A percentile compares a stretch with the other conserved stretches of the same genome.
Evolutionary conservation across 2,113 vertebrate genomes (phyloP).

Genomic region (Cyprinus carpio): DNA sequence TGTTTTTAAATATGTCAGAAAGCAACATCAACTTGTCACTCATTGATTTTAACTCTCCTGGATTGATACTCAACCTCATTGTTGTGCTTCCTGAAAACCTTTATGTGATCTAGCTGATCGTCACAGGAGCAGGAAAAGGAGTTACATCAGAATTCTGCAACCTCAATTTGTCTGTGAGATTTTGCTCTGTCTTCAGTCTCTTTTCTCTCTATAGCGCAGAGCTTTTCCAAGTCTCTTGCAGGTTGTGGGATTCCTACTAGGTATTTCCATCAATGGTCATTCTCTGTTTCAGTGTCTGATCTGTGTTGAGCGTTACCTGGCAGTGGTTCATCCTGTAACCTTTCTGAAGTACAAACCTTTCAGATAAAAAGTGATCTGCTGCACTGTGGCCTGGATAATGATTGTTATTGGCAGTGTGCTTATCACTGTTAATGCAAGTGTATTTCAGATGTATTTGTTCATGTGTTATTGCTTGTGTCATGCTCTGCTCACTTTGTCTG

Average conservation of each 20-base stretch:
- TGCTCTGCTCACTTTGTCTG: neutral
- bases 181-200: neutral
- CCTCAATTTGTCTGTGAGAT: slow-evolving; percentile 32
- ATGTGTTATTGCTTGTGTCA: slow-evolving; percentile 1
- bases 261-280: neutral
- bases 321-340: slow-evolving; percentile 18
- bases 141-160: slow-evolving; percentile 11
- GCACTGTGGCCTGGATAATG: neutral
- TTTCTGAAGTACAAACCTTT: slow-evolving; percentile 28
- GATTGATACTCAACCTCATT: neutral
- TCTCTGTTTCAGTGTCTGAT: slow-evolving; percentile 34
- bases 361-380: neutral
- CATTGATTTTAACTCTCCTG: neutral
- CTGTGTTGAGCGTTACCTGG: slow-evolving; percentile 2
- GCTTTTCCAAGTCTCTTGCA: neutral
- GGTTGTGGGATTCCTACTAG: neutral
- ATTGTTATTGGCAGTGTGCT: neutral
- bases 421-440: neutral
- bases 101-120: slow-evolving; percentile 30
- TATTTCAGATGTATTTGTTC: neutral
- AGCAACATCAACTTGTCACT: neutral
- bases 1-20: neutral
- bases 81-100: neutral
- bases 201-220: neutral
- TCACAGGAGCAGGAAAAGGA: slow-evolving; percentile 24